phyloP scores from a whole-genome alignment of 1,140 invertebrate species.

The Drosophila willistoni region DNA sequence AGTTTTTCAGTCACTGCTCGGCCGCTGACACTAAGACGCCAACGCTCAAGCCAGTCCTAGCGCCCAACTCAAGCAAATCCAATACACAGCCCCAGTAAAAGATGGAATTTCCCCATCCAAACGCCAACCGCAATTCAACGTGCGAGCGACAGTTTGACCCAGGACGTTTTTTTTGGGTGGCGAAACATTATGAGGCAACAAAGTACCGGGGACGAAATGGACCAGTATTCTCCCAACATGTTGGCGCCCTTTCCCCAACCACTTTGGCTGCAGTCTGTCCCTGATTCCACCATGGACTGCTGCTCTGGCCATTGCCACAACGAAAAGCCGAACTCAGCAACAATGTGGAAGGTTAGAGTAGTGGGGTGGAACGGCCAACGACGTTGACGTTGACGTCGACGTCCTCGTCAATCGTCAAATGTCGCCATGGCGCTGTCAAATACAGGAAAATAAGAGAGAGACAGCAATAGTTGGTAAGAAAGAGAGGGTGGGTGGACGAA shows the following conservation, averaged over 20 bases:
- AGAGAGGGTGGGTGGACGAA: conserved; percentile 21
- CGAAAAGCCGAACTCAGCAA: conserved; percentile 45
- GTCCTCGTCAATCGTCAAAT: conserved; percentile 83
- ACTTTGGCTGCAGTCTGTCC: background rate
- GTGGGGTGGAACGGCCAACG: conserved; percentile 12
- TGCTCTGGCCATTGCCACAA: conserved; percentile 39
- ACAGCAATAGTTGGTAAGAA: conserved; percentile 25
- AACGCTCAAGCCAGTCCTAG: conserved; percentile 38
- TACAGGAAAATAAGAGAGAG: conserved; percentile 57
- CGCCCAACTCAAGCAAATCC: conserved; percentile 68
- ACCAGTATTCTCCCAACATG: background rate
- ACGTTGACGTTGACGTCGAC: conserved; percentile 63
- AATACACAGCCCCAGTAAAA: conserved; percentile 55
- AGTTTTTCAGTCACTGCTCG: conserved; percentile 58
- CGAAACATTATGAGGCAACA: conserved; percentile 41
- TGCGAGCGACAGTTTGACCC: conserved; percentile 80
- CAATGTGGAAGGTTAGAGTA: conserved; percentile 20
- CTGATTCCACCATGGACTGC: conserved; percentile 21
- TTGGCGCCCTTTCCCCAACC: background rate
- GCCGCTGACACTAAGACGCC: conserved; percentile 79
- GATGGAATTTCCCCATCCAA: conserved; percentile 12
- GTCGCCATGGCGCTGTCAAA: conserved; percentile 79
- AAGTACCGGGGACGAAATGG: conserved; percentile 38
- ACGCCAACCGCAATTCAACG: conserved; percentile 72
- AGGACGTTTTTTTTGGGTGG: conserved; percentile 65